Base-by-base conservation (phyloP, 2,888 invertebrate genomes). In the Baccha elongata region DNA sequence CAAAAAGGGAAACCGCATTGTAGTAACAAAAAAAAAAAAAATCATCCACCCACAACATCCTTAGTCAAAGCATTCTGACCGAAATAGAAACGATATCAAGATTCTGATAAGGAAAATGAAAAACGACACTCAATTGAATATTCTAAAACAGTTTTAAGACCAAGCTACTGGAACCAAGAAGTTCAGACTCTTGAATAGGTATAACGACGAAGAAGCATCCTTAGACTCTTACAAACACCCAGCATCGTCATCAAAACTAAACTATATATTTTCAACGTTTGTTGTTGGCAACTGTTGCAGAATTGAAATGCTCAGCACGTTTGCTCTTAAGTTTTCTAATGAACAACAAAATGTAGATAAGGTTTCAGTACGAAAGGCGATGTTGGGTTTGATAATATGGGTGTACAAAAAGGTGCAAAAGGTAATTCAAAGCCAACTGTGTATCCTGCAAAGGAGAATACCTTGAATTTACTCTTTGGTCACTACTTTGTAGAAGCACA, bases 251-350 rank as follows among this genome's bases (percentile, higher is more conserved):
- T 60, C 50, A 37, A n/a, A n/a, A 29, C 26, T 29, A 29, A n/a
- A 37, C n/a, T 21, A 0, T 10, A 11, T 10, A 50, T 15, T 29
- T 26, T 50, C 50, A 50, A 29, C 50, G 29, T 29, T 29, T 50
- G 29, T 62, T 42, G 62, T 62, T 29, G 42, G 69, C 37, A 48
- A 72, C 67, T 71, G 58, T 73, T 68, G 64, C 60, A 80, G 60
- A 75, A 71, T 69, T 46, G 68, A 74, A 84, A 86, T 86, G 85
- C 86, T 78, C 68, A 37, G 76, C 86, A 86, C 85, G 85, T 85
- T 84, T 80, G 68, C 78, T 85, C 84, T 85, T 85, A 85, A 86
- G 86, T 85, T 84, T 86, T 85, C 80, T 86, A 86, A 86, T 86
- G 86, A 86, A 86, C 85, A 86, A 85, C 84, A 84, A 84, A 85